Evolutionary conservation across 2,888 invertebrate genomes (phyloP).

Genomic region (Perdita meconis): DNA sequence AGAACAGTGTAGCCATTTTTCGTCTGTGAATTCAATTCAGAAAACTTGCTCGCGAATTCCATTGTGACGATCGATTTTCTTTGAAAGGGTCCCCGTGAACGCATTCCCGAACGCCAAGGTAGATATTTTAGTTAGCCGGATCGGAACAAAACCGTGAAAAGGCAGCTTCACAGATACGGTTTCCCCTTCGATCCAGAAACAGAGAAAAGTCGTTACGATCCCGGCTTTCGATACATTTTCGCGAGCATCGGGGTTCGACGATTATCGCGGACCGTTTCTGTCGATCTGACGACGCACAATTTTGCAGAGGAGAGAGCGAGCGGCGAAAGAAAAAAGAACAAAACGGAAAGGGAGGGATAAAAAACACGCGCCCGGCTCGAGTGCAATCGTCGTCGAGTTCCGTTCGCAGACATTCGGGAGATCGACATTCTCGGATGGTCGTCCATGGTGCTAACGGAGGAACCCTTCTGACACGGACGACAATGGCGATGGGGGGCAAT

Average conservation of each 20-base stretch:
- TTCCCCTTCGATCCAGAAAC: neutral
- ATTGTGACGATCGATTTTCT: neutral
- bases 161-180: neutral
- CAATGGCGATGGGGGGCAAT: constrained; percentile 42
- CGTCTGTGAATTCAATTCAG: neutral
- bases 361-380: too few relatives aligned
- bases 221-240: neutral
- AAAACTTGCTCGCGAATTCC: neutral
- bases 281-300: neutral
- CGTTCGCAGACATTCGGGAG: neutral
- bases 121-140: neutral
- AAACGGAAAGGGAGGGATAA: too few relatives aligned
- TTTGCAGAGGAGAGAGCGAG: neutral
- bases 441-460: neutral
- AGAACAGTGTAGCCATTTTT: neutral
- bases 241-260: neutral
- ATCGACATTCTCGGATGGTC: constrained; percentile 22
- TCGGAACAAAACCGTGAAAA: neutral
- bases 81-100: neutral
- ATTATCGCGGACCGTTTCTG: constrained; percentile 3
- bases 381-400: neutral
- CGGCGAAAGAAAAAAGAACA: neutral
- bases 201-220: neutral
- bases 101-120: neutral
- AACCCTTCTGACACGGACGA: neutral